Evolutionary conservation across 2,113 vertebrate genomes (phyloP), one percentile per base, ranked within the genome.

Genomic region (Vireo altiloquus): DNA sequence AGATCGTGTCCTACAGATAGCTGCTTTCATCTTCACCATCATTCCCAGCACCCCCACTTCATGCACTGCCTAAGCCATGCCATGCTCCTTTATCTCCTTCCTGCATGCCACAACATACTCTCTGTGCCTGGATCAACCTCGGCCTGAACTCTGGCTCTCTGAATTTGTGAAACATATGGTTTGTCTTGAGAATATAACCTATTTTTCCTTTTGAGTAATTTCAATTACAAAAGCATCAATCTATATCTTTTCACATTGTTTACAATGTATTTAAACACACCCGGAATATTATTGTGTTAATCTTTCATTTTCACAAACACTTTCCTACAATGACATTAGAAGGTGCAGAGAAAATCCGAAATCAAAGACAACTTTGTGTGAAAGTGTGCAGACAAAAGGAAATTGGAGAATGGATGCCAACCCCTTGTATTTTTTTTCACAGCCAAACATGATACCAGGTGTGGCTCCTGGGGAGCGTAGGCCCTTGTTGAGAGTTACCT

Each of bases 81-180:
- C 0, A 1, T 35, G 6, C 9, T 65, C 5, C 11, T 11, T 6
- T 6, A 13, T 28, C 1, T 4, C 44, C 56, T 76, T 76, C 4
- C 5, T 1, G 25, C 11, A 8, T 39, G 11, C 30, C 28, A 37
- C 10, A n/a, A 6, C 10, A 46, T 18, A 27, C 18, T 68, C 11
- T 3, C 10, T 7, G 3, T 27, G 20, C 28, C 35, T 44, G 13
- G 23, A 40, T 76, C 25, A 59, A 20, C 6, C 7, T 66, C 8
- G 40, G 44, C 19, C 23, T 63, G 15, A 19, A n/a, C 18, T 47
- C 31, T 39, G 9, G 8, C 4, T 77, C 27, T 72, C 21, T 15
- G 7, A 83, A 60, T 83, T 56, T 61, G 6, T 57, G 50, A 80
- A 89, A 64, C 35, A 50, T 1, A 24, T 13, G 9, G 14, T 53